Evolutionary conservation across 2,797 vertebrate species (phyloP), one percentile per base, ranked within the genome.

Genomic region (Ctenosaura bakeri): DNA sequence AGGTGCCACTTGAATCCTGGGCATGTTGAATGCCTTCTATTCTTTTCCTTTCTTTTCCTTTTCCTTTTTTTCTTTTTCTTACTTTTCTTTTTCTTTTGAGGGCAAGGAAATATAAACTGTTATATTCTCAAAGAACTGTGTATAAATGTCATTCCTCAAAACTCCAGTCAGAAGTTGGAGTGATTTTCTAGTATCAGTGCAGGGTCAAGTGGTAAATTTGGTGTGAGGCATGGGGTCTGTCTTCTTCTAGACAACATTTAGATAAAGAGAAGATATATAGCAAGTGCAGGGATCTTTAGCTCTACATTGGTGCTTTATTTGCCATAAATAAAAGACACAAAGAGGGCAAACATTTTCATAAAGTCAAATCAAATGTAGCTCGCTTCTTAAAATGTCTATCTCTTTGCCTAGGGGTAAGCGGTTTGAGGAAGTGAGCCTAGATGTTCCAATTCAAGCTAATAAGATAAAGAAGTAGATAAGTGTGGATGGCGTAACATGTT

Each of bases 401-500:
- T 22, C 46, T 87, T 69, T 74, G 35, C 56, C 38, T 50, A 24
- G 62, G n/a, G 73, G 54, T 77, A 87, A 83, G 59, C 13, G 0
- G 86, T 78, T 84, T 59, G 29, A 62, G 73, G 50, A 89, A 77
- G 88, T 42, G 5, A 77, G 71, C 71, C 86, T 56, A 77, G 90
- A 78, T 2, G 90, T 6, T 46, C 87, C 20, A 81, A 78, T 54
- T 85, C 14, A 0, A 10, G 54, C 77, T 42, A 83, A 2, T 88
- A 79, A 87, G 38, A 0, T 22, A 64, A 52, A 35, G 66, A 54
- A 76, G 50, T 5, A 4, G 35, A 76, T 50, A 89, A 26, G 35
- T 0, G 0, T 16, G 29, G 59, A 18, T 29, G 0, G 2, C 10
- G 8, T 6, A 88, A 50, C 62, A 26, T 42, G 14, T 92, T 10